Evolutionary conservation across 2,113 vertebrate species (phyloP), one percentile per base, ranked within the genome.

Genomic region (Theristicus caerulescens): DNA sequence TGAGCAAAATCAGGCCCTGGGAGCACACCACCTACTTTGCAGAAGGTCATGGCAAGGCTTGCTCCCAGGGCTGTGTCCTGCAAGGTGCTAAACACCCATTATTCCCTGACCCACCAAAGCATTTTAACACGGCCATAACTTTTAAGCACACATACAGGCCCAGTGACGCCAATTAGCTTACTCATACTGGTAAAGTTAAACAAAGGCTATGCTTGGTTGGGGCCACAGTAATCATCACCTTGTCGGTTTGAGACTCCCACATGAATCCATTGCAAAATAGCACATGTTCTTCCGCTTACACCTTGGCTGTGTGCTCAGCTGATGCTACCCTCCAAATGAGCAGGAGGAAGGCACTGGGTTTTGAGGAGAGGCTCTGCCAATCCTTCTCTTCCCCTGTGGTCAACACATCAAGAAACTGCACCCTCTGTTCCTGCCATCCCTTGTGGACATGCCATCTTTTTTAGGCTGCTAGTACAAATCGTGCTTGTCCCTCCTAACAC

Each of bases 161-260:
- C 76, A 65, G 34, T 84, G 86, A 86, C 0, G 21, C 65, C 80
- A 86, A 42, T 92, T 86, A 90, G 88, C 83, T 90, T 72, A 76
- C 59, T 95, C 90, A 92, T 66, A 13, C 40, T 9, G 14, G 88
- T 74, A 21, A 94, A 92, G 67, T 88, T 90, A 93, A 94, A 93
- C 86, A 94, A 90, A 92, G 70, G 27, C 83, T 51, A 51, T 36
- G 12, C 81, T 94, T 84, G 70, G 66, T 24, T 93, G 91, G 69
- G 88, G 83, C 89, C 77, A 19, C 61, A 9, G 66, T 57, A 86
- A 70, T 93, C 66, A 57, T 87, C 86, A 44, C 93, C 86, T 94
- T 78, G 59, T 83, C 10, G 5, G 26, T 49, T 49, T 76, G 72
- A 78, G 76, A 55, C 72, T 96, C 86, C 76, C 72, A 49, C 18